Percentiles rank a stretch among this genome's conserved stretches.
phyloP scores from a whole-genome alignment of 2,113 vertebrate genomes.

The Garra rufa region DNA sequence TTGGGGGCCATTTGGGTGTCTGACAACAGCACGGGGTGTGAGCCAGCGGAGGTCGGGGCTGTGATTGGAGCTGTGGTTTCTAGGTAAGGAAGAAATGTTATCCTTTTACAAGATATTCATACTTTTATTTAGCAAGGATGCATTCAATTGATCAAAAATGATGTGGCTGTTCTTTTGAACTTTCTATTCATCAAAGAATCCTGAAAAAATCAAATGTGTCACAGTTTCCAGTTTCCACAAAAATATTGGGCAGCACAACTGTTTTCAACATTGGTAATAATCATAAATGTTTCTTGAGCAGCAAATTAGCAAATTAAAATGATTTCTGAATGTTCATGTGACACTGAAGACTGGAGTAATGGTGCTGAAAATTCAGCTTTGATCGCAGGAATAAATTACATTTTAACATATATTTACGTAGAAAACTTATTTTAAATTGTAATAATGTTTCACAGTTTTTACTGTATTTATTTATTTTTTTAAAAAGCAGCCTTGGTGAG shows the following conservation, averaged over 20 bases:
- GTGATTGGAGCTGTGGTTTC: slow-evolving; percentile 85
- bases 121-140: background rate
- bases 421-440: background rate
- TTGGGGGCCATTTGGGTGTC: slow-evolving; percentile 88
- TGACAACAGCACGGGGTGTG: slow-evolving; percentile 79
- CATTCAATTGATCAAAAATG: background rate
- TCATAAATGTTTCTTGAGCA: background rate
- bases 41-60: slow-evolving; percentile 79
- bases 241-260: background rate
- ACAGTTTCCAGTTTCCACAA: too few relatives aligned
- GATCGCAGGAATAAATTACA: background rate
- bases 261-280: background rate
- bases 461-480: too few relatives aligned
- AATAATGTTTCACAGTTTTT: background rate
- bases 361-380: background rate
- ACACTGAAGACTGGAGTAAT: background rate
- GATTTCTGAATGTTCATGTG: background rate
- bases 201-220: too few relatives aligned
- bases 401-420: background rate
- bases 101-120: background rate
- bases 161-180: too few relatives aligned
- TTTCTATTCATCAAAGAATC: too few relatives aligned
- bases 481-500: background rate
- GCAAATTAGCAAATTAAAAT: too few relatives aligned
- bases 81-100: slow-evolving; percentile 76